Evolutionary conservation across 2,888 invertebrate species (phyloP), one percentile per base, ranked within the genome.

Genomic region (Ecdyonurus torrentis): DNA sequence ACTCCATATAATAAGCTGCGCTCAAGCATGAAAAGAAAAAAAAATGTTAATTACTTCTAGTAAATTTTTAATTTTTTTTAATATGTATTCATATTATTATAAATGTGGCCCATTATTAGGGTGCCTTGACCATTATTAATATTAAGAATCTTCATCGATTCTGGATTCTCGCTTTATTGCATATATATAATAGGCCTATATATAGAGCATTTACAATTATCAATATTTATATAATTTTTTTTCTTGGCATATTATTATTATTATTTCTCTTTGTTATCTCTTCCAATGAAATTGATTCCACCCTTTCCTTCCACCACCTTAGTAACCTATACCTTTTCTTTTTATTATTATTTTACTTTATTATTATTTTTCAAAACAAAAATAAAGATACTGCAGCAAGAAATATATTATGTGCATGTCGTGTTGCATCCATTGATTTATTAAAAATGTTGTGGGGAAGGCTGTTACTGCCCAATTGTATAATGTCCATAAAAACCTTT

Each of bases 401-500:
- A 20, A 22, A 23, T 59, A n/a, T n/a, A n/a, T n/a, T n/a, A n/a
- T n/a, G 20, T 59, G 59, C 59, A 59, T 59, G 22, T 24, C 22
- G 15, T 20, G 24, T 24, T 24, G 22, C 23, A 59, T 23, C 5
- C 22, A 23, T 20, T 58, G 24, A 59, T 59, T 59, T 24, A 59
- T 22, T 59, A 22, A 22, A 59, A 59, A 24, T 59, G 10, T 59
- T 23, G 22, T 59, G 22, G 59, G 59, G 24, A 59, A 59, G 59
- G 59, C 59, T 59, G 59, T 59, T 59, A 59, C 59, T 59, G 22
- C 59, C 24, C 24, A 3, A 24, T 59, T 59, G 24, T 24, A 59
- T 24, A 22, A 59, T 59, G 59, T 23, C 59, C 22, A 59, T n/a
- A n/a, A n/a, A n/a, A 58, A 58, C 22, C 22, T 18, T 2, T 23